These are phyloP conservation scores for Muscicapa adusta DNA, from an alignment of 2,113 vertebrate species.

Conservation along the genomic window DNA sequence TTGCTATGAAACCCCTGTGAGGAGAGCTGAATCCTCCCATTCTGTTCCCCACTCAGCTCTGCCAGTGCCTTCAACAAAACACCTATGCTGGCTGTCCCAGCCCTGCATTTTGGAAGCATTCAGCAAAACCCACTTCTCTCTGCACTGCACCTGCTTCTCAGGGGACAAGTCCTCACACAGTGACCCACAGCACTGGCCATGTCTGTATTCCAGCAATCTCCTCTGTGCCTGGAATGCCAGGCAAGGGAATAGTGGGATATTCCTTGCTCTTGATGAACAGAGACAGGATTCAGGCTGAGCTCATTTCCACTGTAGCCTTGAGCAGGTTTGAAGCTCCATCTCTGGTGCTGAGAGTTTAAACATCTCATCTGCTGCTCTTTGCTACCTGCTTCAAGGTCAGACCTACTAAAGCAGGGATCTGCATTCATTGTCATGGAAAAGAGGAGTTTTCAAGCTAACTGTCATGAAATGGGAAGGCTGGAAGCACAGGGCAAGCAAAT, in stretches of 20 bases:
- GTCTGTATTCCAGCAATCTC: not conserved
- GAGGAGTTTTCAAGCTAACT: not conserved
- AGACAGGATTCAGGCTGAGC: not conserved
- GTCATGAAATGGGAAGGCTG: not conserved
- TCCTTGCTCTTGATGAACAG: not conserved
- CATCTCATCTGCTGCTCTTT: not conserved
- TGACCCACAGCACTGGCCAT: not conserved
- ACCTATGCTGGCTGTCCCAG: not conserved
- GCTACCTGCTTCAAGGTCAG: not conserved
- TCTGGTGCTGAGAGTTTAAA: not conserved
- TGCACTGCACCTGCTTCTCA: not conserved
- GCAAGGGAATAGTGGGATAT: not conserved
- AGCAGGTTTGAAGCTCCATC: not conserved
- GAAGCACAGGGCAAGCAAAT: not conserved
- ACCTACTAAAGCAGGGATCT: not conserved
- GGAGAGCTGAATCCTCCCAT: not conserved
- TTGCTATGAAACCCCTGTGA: not conserved
- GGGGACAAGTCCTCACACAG: not conserved
- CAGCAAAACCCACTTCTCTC: not conserved
- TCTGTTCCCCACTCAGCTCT: not conserved
- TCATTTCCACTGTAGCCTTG: slow-evolving; percentile 1
- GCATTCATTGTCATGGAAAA: not conserved
- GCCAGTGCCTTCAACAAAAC: not conserved
- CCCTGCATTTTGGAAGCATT: not conserved
- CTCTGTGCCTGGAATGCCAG: not conserved